phyloP scores from a whole-genome alignment of 2,113 vertebrate genomes.

The Microcebus jonahi region DNA sequence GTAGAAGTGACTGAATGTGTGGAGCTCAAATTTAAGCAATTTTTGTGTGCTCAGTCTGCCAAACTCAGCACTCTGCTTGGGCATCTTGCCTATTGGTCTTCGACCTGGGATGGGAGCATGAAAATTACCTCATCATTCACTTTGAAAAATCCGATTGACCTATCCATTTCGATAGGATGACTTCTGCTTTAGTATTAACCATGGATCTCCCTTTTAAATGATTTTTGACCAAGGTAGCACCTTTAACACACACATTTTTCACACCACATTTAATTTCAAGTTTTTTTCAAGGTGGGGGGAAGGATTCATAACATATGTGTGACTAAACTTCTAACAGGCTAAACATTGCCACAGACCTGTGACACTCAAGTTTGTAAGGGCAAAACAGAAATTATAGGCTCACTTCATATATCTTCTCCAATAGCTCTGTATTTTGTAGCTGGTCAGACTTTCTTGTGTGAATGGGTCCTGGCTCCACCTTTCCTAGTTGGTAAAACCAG shows the following conservation, averaged over 20 bases:
- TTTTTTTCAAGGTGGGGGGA: background rate
- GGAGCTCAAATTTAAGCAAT: conserved; percentile 27
- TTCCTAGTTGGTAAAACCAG: background rate
- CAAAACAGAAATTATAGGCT: background rate
- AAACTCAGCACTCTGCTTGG: conserved; percentile 28
- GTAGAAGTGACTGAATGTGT: conserved; percentile 41
- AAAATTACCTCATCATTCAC: conserved; percentile 59
- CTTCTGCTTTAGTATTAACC: conserved; percentile 49
- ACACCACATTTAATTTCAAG: conserved; percentile 41
- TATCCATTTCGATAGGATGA: conserved; percentile 49
- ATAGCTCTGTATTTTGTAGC: background rate
- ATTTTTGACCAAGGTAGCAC: background rate
- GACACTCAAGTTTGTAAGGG: background rate
- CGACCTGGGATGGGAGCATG: background rate
- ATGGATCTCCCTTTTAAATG: conserved; percentile 38
- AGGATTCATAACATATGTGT: conserved; percentile 6
- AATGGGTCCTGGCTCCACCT: background rate
- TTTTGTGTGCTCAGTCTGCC: background rate
- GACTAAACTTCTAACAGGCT: conserved; percentile 33
- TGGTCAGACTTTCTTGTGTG: background rate
- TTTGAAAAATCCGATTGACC: conserved; percentile 58
- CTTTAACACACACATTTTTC: conserved; percentile 26
- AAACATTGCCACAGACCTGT: background rate
- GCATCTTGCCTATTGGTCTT: conserved; percentile 34
- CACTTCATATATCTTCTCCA: background rate